These are phyloP conservation scores for Drosophila ogumai DNA, from an alignment of 1,140 invertebrate species.

Conservation along the genomic window DNA sequence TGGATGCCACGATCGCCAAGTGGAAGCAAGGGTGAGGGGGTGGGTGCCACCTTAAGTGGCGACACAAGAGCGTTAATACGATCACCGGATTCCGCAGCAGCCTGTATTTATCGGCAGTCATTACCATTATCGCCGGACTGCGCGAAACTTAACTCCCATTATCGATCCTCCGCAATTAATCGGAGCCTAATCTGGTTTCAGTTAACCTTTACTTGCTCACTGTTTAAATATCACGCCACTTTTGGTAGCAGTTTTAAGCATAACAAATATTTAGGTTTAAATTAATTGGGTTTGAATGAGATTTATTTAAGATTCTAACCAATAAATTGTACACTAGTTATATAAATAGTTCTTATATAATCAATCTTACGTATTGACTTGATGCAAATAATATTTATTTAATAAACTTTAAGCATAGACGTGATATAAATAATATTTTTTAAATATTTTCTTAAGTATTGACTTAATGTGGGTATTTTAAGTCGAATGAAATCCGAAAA, in stretches of 20 bases:
- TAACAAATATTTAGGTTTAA: neutral
- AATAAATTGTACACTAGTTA: neutral
- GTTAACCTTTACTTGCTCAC: neutral
- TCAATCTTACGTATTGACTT: too few relatives aligned
- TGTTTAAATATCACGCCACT: slow-evolving; percentile 2
- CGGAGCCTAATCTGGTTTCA: slow-evolving; percentile 16
- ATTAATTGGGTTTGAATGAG: neutral
- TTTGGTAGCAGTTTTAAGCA: neutral
- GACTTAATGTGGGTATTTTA: too few relatives aligned
- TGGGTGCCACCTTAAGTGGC: slow-evolving; percentile 24
- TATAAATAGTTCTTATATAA: too few relatives aligned
- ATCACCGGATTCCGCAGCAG: slow-evolving; percentile 39
- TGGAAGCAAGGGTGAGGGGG: slow-evolving; percentile 1
- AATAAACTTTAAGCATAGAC: too few relatives aligned
- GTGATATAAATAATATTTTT: too few relatives aligned
- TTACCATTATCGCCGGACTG: slow-evolving; percentile 34
- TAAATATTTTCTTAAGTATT: too few relatives aligned
- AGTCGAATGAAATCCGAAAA: too few relatives aligned
- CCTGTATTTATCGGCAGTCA: slow-evolving; percentile 41
- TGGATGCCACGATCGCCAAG: slow-evolving; percentile 30
- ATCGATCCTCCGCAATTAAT: slow-evolving; percentile 40
- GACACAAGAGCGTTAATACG: slow-evolving; percentile 45
- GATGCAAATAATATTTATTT: too few relatives aligned
- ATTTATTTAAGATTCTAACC: neutral
- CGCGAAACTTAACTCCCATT: slow-evolving; percentile 41